Conservation (phyloP, 2,113 vertebrate species). For the Notechis scutatus region DNA sequence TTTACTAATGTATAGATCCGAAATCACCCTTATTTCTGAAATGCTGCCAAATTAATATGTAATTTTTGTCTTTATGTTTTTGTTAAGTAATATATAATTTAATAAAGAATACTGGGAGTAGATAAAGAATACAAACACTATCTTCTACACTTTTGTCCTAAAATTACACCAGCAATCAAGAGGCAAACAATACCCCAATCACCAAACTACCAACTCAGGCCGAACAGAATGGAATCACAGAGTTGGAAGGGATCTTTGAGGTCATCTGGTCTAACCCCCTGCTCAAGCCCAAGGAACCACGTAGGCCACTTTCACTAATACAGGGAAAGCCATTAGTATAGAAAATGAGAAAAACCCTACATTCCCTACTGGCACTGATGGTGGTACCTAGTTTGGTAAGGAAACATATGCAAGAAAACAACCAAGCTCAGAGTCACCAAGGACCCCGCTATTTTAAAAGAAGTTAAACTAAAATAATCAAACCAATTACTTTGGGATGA, state of each 20-base stretch:
- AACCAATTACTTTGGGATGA: not conserved
- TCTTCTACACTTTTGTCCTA: not conserved
- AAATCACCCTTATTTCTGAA: not conserved
- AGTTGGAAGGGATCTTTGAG: not conserved
- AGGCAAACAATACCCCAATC: not conserved
- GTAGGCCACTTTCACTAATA: not conserved
- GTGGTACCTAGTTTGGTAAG: not conserved
- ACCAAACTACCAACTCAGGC: not conserved
- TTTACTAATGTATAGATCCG: not conserved
- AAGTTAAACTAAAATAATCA: not conserved
- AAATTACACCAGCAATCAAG: not conserved
- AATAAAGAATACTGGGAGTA: not conserved
- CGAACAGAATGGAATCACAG: not conserved
- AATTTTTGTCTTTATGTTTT: not conserved
- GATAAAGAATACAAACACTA: not conserved
- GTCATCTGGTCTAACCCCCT: not conserved
- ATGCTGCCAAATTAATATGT: not conserved
- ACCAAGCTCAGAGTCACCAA: not conserved
- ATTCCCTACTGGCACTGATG: not conserved
- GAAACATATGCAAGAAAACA: not conserved
- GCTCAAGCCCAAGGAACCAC: not conserved
- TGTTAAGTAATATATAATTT: not conserved
- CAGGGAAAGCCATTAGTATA: not conserved
- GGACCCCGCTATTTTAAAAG: not conserved
- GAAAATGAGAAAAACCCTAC: not conserved